Conservation (phyloP, 1,140 invertebrate species). For the Drosophila sp. region DNA sequence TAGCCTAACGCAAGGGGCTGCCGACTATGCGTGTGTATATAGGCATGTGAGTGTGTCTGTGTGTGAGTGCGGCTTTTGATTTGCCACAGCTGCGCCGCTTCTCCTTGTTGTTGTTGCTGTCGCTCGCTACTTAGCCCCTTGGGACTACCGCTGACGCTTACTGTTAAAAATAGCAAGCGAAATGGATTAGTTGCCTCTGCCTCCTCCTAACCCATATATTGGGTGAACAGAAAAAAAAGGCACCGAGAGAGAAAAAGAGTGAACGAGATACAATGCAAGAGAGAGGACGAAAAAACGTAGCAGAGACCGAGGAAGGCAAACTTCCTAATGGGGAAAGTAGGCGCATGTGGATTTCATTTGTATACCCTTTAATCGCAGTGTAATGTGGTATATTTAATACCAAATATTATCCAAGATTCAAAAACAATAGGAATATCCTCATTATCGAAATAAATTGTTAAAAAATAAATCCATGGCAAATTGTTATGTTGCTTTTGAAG, state of each 20-base stretch:
- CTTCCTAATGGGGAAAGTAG: constrained; percentile 9
- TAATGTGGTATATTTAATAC: too few species aligned
- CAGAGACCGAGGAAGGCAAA: neutral
- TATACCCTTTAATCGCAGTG: neutral
- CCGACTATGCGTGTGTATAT: constrained; percentile 37
- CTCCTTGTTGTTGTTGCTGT: constrained; percentile 44
- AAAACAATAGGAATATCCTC: too few species aligned
- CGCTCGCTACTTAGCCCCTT: constrained; percentile 34
- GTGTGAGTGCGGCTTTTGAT: constrained; percentile 61
- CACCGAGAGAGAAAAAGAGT: constrained; percentile 22
- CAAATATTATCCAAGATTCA: too few species aligned
- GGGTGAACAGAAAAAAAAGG: constrained; percentile 20
- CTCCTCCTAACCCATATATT: constrained; percentile 6
- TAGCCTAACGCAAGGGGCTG: constrained; percentile 49
- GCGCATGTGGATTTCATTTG: constrained; percentile 54
- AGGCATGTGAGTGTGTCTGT: constrained; percentile 18
- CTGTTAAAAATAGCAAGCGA: constrained; percentile 77
- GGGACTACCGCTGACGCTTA: constrained; percentile 37
- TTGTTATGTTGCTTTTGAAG: too few species aligned
- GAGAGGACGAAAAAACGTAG: neutral
- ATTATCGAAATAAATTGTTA: too few species aligned
- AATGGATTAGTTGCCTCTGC: constrained; percentile 70
- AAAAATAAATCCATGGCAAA: too few species aligned
- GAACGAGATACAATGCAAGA: constrained; percentile 4
- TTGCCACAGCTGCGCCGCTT: constrained; percentile 52